Evolutionary conservation across 2,797 vertebrate species (phyloP), one percentile per base, ranked within the genome.

Genomic region (Brachymystax lenok): DNA sequence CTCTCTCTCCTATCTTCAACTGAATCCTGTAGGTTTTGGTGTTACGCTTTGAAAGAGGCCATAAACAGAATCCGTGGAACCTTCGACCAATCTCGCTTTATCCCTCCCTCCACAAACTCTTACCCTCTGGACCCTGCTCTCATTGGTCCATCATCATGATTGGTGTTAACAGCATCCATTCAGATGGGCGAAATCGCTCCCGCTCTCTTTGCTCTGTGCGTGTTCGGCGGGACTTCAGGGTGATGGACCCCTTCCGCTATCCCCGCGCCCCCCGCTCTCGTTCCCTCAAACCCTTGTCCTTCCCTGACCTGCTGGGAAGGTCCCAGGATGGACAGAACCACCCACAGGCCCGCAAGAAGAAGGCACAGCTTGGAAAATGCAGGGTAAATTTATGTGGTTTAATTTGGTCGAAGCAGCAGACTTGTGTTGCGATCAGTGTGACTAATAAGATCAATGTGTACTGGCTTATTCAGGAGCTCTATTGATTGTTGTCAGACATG

Each of bases 101-200:
- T 35, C 67, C 33, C 30, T 19, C 33, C 16, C 67, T 69, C 30
- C 33, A 35, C 3, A 17, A 30, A 8, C 52, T 71, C 21, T 64
- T 27, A 67, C 13, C 30, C 64, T 68, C 13, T 27, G 14, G 50
- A 3, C 80, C 28, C 73, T 69, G 33, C 3, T 14, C 21, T 1
- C 7, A 50, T 28, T 40, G 24, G 68, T n/a, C 14, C 24, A 1
- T 8, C 69, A 54, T n/a, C 1, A 98, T 99, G 97, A 97, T 98
- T 46, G 96, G 97, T 0, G 95, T 98, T 71, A 98, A 97, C 94
- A 98, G 97, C 91, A 96, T 98, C 89, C 95, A 96, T 87, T 97
- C 96, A 5, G 89, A 95, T 0, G 96, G 96, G 67, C 95, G 96
- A 66, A 88, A 96, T 88, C 96, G 97, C 73, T 97, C 96, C 3